Evolutionary conservation across 2,797 vertebrate genomes (phyloP).

Genomic region (Hapalemur alaotrensis): DNA sequence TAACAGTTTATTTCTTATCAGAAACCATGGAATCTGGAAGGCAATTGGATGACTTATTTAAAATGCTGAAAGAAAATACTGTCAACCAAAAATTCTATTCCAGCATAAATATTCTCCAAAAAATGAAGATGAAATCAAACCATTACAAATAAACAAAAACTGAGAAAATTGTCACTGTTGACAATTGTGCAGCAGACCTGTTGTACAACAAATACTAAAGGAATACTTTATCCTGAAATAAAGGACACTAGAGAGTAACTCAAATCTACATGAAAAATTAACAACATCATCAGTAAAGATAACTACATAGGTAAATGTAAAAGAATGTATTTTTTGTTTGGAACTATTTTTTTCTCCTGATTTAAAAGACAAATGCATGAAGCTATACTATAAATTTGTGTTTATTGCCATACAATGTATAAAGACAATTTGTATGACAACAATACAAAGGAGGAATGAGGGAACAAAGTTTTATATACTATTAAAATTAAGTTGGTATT

Average conservation of each 20-base stretch:
- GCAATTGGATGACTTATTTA: not conserved
- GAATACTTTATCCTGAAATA: not conserved
- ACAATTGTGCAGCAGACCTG: not conserved
- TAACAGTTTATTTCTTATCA: not conserved
- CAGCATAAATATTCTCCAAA: not conserved
- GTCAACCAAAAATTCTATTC: not conserved
- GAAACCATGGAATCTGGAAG: not conserved
- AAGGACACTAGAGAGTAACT: not conserved
- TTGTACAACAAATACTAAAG: not conserved
- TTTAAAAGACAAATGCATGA: not conserved
- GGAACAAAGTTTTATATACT: not conserved
- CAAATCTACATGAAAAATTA: not conserved
- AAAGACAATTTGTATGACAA: not conserved
- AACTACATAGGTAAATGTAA: not conserved
- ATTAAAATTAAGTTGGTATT: not conserved
- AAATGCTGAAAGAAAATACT: not conserved
- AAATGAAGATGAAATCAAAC: not conserved
- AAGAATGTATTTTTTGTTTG: not conserved
- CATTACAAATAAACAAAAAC: not conserved
- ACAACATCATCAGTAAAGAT: not conserved
- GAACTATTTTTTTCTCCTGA: not conserved
- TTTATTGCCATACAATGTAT: not conserved
- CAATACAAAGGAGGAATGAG: not conserved
- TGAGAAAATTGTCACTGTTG: not conserved
- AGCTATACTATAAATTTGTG: not conserved